A percentile compares a stretch with the other conserved stretches of the same genome.
Evolutionary conservation across 2,888 invertebrate genomes (phyloP).

Genomic region (Noctua janthina): DNA sequence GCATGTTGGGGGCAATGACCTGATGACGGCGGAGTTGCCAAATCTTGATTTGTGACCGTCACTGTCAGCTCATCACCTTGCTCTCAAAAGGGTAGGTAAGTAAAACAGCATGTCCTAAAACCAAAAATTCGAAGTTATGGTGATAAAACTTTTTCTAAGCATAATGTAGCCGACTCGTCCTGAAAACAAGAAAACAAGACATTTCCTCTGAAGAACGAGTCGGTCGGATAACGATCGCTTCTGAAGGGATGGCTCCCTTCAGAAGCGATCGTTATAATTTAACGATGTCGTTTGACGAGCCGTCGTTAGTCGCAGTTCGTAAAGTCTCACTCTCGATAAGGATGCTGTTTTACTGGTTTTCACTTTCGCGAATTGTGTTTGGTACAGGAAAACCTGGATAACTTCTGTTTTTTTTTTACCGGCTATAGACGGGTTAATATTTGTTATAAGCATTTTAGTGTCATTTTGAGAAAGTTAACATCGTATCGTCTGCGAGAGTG

Average conservation of each 20-base stretch:
- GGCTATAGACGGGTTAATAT: too few species aligned
- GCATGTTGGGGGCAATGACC: slow-evolving; percentile 64
- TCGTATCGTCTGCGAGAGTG: too few species aligned
- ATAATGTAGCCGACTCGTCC: too few species aligned
- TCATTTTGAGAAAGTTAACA: too few species aligned
- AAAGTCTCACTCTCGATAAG: slow-evolving; percentile 49
- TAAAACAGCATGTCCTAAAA: not conserved
- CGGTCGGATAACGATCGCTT: too few species aligned
- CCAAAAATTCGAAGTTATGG: not conserved
- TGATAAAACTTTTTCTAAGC: too few species aligned
- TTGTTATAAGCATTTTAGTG: too few species aligned
- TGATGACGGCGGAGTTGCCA: slow-evolving; percentile 18
- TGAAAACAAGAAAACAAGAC: not conserved
- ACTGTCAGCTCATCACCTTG: not conserved
- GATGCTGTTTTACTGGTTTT: slow-evolving; percentile 54
- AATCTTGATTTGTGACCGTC: slow-evolving; percentile 22
- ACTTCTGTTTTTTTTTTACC: too few species aligned
- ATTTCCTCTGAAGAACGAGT: slow-evolving; percentile 4
- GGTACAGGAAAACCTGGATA: slow-evolving; percentile 35
- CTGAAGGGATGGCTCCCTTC: too few species aligned
- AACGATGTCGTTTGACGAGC: slow-evolving; percentile 46
- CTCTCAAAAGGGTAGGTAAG: not conserved
- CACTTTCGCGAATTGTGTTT: slow-evolving; percentile 45
- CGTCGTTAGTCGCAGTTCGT: slow-evolving; percentile 58
- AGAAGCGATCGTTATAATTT: slow-evolving; percentile 40